Conservation (phyloP, 1,140 invertebrate genomes). For the Glomeris maerens region DNA sequence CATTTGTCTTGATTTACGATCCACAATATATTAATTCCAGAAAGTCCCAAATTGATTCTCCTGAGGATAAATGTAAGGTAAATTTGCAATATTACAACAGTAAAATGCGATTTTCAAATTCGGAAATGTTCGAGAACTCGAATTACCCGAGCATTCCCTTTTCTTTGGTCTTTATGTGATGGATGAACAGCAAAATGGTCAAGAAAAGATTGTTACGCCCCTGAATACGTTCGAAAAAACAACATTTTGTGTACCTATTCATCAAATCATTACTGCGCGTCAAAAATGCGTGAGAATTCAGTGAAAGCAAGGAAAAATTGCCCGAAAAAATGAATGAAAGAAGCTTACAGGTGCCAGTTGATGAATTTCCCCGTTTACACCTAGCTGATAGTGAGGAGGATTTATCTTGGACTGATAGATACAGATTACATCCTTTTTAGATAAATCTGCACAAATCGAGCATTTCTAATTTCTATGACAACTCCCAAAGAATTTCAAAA, state of each 20-base stretch:
- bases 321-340: neutral
- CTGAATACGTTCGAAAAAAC: slow-evolving; percentile 33
- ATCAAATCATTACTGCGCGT: neutral
- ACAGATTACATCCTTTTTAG: slow-evolving; percentile 26
- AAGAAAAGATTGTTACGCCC: slow-evolving; percentile 72
- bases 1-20: too few species aligned
- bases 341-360: slow-evolving; percentile 47
- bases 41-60: slow-evolving; percentile 56
- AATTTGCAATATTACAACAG: slow-evolving; percentile 7
- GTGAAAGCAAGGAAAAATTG: slow-evolving; percentile 10
- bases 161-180: slow-evolving; percentile 55
- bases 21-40: slow-evolving; percentile 63
- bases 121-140: neutral
- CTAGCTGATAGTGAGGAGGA: slow-evolving; percentile 57
- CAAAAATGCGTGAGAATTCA: neutral
- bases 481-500: neutral
- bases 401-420: slow-evolving; percentile 37
- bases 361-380: slow-evolving; percentile 43
- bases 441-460: slow-evolving; percentile 15
- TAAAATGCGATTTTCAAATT: neutral
- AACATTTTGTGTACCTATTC: slow-evolving; percentile 13
- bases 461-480: neutral
- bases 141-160: slow-evolving; percentile 52
- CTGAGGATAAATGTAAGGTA: slow-evolving; percentile 29
- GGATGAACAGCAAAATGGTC: slow-evolving; percentile 58